Conservation (phyloP, 2,797 vertebrate species). For the Varecia variegata region DNA sequence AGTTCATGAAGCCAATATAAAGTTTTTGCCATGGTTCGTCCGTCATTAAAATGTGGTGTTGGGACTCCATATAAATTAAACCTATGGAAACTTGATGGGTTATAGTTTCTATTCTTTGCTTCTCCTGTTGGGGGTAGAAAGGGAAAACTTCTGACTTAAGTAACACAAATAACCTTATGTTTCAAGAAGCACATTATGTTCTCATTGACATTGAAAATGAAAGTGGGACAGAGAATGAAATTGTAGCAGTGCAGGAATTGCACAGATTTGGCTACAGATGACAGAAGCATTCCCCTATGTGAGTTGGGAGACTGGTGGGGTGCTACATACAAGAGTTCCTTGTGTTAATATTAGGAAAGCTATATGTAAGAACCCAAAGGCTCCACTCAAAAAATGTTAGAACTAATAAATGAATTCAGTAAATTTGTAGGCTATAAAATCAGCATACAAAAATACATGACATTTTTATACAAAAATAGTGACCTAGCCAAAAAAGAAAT, state of each 20-base stretch:
- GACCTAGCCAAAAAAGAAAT: not conserved
- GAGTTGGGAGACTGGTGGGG: not conserved
- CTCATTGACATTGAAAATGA: not conserved
- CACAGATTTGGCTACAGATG: not conserved
- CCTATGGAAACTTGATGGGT: slow-evolving; percentile 80
- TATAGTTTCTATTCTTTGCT: slow-evolving; percentile 88
- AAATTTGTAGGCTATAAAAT: not conserved
- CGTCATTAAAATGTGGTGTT: slow-evolving; percentile 90
- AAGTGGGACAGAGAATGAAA: not conserved
- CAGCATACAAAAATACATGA: not conserved
- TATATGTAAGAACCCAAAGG: not conserved
- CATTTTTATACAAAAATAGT: not conserved
- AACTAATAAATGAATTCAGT: not conserved
- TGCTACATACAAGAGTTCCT: not conserved
- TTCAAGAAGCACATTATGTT: not conserved
- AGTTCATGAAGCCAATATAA: slow-evolving; percentile 87
- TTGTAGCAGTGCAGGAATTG: not conserved
- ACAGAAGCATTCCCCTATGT: not conserved
- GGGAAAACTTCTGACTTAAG: slow-evolving; percentile 48
- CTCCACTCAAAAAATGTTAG: not conserved
- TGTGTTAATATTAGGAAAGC: not conserved
- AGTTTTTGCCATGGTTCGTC: slow-evolving; percentile 81
- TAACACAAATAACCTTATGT: slow-evolving; percentile 14
- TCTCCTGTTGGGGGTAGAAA: slow-evolving; percentile 73
- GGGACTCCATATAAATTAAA: slow-evolving; percentile 86